These are phyloP conservation scores for Platycheirus rosarum DNA, from an alignment of 2,888 invertebrate genomes.

Conservation along the genomic window DNA sequence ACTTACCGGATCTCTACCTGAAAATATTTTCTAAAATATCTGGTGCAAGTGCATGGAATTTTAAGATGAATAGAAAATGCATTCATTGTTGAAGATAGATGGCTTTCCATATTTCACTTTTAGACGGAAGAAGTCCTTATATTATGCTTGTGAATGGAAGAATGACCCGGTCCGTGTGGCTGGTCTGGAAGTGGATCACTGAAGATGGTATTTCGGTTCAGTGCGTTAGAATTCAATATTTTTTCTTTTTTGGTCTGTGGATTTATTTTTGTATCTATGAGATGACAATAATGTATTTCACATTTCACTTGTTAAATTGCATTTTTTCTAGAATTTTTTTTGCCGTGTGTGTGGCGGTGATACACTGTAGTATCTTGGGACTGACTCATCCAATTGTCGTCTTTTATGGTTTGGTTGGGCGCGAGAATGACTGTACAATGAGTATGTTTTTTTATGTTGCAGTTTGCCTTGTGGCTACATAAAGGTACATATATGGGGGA, in stretches of 20 bases:
- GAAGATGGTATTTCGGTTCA: background rate
- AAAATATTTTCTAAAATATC: background rate
- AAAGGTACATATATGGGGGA: no score
- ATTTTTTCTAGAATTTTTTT: background rate
- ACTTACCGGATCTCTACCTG: conserved; percentile 1
- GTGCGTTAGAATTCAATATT: background rate
- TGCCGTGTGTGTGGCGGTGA: conserved; percentile 9
- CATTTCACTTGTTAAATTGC: background rate
- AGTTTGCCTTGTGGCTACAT: conserved; percentile 3
- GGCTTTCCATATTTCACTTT: conserved; percentile 21
- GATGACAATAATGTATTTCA: no score
- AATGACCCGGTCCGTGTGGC: background rate
- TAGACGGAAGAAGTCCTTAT: background rate
- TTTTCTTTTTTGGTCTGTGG: background rate
- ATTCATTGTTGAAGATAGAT: conserved; percentile 6
- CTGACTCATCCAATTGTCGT: conserved; percentile 19
- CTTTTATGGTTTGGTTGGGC: background rate
- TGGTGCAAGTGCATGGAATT: conserved; percentile 7
- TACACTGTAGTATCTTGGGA: background rate
- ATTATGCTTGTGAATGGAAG: background rate
- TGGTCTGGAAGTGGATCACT: background rate
- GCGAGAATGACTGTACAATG: conserved; percentile 18
- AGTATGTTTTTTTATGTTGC: conserved; percentile 14
- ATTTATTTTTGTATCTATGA: background rate
- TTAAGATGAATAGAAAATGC: conserved; percentile 1